Evolutionary conservation across 2,797 vertebrate species (phyloP), one percentile per base, ranked within the genome.

Genomic region (Scolopax rusticola): DNA sequence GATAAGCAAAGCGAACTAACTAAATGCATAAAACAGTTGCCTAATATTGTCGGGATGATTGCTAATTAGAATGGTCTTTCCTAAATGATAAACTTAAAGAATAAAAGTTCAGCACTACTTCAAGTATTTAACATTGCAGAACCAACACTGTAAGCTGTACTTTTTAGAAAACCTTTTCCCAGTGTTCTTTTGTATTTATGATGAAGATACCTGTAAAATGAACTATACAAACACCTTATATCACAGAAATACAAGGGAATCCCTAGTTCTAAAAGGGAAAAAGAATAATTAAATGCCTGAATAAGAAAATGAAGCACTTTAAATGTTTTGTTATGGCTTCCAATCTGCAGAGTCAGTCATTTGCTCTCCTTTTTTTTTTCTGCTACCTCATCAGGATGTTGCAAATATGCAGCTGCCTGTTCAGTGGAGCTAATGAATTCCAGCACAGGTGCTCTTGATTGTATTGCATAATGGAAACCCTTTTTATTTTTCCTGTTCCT

Each of bases 401-500:
- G 53, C 47, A 87, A 68, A 89, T 79, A 71, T 43, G 76, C 85
- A 96, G 48, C 63, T 90, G 59, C 70, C 89, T 87, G 33, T 54
- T 89, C 88, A 94, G 32, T 71, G 16, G 63, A 93, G 53, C 65
- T 41, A 94, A 91, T 89, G 50, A 80, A 95, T 97, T 87, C 69
- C 56, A 83, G 41, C 45, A 82, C 41, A 84, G 89, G 74, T 97
- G 61, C 25, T 92, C 41, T 64, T 81, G 45, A 82, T 88, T 84
- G 33, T 71, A 87, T 57, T 79, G 53, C 15, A 47, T 53, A 82
- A 95, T 75, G 4, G 15, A 91, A 77, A 40, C 9, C 4, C 10
- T 65, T 68, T 80, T 53, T 54, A 30, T 81, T 84, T 54, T 24
- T 57, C 15, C 60, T 18, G 15, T 61, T 33, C 24, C 19, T 65